Percentiles rank a stretch among this genome's conserved stretches.
phyloP scores from a whole-genome alignment of 2,797 vertebrate species.

The Hypotaenidia okinawae region DNA sequence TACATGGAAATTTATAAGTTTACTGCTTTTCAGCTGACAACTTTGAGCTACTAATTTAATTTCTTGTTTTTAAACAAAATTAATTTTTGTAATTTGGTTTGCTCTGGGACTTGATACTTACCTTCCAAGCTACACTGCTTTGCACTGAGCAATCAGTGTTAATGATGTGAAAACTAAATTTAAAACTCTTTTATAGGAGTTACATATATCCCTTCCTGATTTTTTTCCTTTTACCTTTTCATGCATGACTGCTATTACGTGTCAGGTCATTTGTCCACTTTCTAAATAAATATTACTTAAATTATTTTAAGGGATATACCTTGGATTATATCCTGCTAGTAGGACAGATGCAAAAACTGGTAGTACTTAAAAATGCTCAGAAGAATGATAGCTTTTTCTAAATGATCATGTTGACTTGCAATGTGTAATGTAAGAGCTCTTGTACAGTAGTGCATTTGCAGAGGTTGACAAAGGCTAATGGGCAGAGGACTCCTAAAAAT shows the following conservation, averaged over 20 bases:
- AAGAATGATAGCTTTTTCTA: not conserved
- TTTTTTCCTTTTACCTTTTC: not conserved
- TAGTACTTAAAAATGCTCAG: not conserved
- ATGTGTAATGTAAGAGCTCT: not conserved
- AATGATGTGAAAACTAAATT: not conserved
- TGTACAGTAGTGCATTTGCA: not conserved
- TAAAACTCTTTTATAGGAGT: not conserved
- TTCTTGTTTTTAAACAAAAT: not conserved
- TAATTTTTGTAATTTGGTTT: not conserved
- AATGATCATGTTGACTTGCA: not conserved
- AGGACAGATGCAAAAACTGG: not conserved
- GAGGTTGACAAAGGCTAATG: not conserved
- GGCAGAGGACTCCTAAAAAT: not conserved
- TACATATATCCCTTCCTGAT: not conserved
- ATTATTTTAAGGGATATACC: not conserved
- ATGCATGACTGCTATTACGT: not conserved
- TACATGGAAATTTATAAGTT: not conserved
- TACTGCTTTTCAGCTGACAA: not conserved
- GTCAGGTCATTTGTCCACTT: not conserved
- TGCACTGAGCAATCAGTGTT: not conserved
- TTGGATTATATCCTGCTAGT: not conserved
- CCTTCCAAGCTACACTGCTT: not conserved
- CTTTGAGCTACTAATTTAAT: not conserved
- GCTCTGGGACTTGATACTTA: not conserved
- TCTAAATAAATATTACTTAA: not conserved